A percentile compares a stretch with the other conserved stretches of the same genome.
These are phyloP conservation scores for Ceyx cyanopectus DNA, from an alignment of 2,113 vertebrate species.

Conservation along the genomic window DNA sequence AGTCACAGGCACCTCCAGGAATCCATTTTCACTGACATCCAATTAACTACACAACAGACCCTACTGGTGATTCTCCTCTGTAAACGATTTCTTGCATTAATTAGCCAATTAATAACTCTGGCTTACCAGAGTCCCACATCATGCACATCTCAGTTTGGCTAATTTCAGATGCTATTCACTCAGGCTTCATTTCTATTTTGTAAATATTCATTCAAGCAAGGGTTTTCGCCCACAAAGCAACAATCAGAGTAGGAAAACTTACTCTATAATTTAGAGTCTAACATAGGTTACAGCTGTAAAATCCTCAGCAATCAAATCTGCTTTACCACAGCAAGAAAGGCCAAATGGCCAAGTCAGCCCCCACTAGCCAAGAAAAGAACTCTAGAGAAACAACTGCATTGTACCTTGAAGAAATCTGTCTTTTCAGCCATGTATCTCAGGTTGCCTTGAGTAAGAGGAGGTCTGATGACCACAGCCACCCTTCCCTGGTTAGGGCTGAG, in stretches of 20 bases:
- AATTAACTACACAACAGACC: neutral
- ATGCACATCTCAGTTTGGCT: neutral
- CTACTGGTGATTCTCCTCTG: neutral
- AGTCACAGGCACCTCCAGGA: neutral
- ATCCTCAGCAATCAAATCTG: neutral
- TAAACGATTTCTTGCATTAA: neutral
- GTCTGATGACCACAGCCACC: conserved; percentile 95
- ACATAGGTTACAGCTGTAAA: neutral
- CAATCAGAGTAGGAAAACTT: neutral
- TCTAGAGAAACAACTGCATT: neutral
- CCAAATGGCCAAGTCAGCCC: neutral
- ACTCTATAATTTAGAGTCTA: neutral
- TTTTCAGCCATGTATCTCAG: conserved; percentile 93
- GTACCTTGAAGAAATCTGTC: conserved; percentile 96
- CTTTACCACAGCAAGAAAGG: neutral
- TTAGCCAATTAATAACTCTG: neutral
- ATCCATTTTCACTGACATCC: neutral
- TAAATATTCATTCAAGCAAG: neutral
- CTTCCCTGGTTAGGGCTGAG: conserved; percentile 96
- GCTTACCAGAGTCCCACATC: neutral
- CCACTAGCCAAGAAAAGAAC: neutral
- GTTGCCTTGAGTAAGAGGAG: conserved; percentile 94
- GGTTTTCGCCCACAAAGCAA: neutral
- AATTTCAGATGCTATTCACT: neutral
- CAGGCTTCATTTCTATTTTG: neutral